Percentiles rank a stretch among this genome's conserved stretches.
These are phyloP conservation scores for Caligus rogercresseyi DNA, from an alignment of 1,140 invertebrate genomes.

Conservation along the genomic window DNA sequence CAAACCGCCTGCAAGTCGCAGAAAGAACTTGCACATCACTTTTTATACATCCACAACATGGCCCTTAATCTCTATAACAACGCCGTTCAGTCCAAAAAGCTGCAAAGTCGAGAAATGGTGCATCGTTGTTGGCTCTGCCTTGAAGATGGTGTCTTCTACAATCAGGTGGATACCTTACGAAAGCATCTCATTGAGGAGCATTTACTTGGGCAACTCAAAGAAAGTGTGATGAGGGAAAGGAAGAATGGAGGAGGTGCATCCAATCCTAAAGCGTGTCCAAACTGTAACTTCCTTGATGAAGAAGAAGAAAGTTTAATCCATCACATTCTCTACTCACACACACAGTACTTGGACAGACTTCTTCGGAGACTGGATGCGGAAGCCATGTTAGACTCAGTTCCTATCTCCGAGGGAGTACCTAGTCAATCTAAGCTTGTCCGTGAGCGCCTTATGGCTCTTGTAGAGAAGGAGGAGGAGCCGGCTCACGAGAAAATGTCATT, in stretches of 20 bases:
- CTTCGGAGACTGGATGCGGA: not conserved
- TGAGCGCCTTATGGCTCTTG: no score
- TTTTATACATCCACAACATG: not conserved
- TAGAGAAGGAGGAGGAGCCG: no score
- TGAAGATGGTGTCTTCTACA: no score
- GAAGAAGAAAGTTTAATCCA: no score
- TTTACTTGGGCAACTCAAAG: no score
- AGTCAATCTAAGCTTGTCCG: not conserved
- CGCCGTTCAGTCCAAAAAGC: not conserved
- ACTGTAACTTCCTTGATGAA: no score
- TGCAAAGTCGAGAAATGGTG: not conserved
- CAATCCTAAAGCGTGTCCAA: no score
- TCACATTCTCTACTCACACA: not conserved
- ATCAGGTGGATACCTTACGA: no score
- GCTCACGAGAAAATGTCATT: no score
- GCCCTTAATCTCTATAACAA: not conserved
- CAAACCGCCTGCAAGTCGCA: not conserved
- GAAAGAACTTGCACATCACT: not conserved
- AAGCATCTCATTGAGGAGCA: no score
- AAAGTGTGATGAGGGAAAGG: no score
- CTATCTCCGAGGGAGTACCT: not conserved
- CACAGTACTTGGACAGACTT: not conserved
- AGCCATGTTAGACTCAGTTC: not conserved
- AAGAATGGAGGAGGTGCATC: no score
- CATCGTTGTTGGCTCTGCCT: not conserved